Percentiles rank a stretch among this genome's conserved stretches.
phyloP scores from a whole-genome alignment of 2,888 invertebrate species.

The Drosophila anomelani region DNA sequence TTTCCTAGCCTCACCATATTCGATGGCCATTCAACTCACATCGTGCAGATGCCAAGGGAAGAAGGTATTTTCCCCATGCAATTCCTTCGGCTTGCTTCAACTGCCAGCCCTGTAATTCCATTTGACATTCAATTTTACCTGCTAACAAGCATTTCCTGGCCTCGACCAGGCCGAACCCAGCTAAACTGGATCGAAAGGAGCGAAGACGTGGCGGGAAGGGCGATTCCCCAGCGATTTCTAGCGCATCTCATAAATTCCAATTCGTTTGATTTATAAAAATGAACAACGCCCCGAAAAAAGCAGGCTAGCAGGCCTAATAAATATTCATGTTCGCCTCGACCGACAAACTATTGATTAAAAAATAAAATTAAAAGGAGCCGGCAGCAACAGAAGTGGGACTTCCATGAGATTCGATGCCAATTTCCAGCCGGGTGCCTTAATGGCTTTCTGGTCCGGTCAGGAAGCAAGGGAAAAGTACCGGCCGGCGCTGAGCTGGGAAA shows the following conservation, averaged over 20 bases:
- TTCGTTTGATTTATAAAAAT: constrained; percentile 74
- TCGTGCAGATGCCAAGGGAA: constrained; percentile 6
- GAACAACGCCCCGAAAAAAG: constrained; percentile 66
- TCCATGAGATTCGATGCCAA: constrained; percentile 37
- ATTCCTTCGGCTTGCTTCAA: constrained; percentile 9
- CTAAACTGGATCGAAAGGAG: constrained; percentile 22
- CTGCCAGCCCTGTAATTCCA: constrained; percentile 50
- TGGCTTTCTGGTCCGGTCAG: constrained; percentile 29
- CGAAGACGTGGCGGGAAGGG: not conserved
- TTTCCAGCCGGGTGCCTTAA: constrained; percentile 37
- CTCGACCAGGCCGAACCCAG: not conserved
- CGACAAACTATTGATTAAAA: constrained; percentile 50
- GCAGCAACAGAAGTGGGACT: constrained; percentile 25
- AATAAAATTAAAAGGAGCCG: constrained; percentile 55
- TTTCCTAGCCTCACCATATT: not conserved
- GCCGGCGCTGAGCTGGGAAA: constrained; percentile 14
- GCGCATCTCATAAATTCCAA: constrained; percentile 63
- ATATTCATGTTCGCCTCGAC: constrained; percentile 63
- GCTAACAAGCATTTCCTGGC: constrained; percentile 61
- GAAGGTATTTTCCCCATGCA: constrained; percentile 12
- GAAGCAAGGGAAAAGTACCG: constrained; percentile 29
- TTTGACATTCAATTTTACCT: constrained; percentile 74
- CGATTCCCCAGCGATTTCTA: constrained; percentile 24
- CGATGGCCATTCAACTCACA: constrained; percentile 2
- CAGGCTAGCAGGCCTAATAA: constrained; percentile 55